Percentiles rank a stretch among this genome's conserved stretches.
Evolutionary conservation across 2,888 invertebrate species (phyloP).

Genomic region (Andrena bucephala): DNA sequence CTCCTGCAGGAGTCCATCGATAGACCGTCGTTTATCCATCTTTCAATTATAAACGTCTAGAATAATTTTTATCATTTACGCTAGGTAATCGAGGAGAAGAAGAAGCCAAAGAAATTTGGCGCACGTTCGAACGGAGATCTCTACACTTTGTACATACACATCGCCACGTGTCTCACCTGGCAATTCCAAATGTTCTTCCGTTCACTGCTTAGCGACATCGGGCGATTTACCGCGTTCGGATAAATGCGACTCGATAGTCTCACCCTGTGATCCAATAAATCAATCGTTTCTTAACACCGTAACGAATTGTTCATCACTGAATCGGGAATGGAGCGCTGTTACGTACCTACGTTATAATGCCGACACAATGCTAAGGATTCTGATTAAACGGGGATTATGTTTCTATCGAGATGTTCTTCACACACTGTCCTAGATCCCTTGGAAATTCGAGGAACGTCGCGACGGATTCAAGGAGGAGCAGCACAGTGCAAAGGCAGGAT

Average conservation of each 20-base stretch:
- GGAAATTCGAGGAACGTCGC: neutral
- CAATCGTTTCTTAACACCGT: conserved; percentile 25
- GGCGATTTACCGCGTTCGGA: conserved; percentile 21
- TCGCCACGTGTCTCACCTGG: conserved; percentile 67
- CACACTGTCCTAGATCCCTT: conserved; percentile 3
- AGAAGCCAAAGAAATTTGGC: neutral
- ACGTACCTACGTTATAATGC: neutral
- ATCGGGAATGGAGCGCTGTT: neutral
- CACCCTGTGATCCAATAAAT: conserved; percentile 37
- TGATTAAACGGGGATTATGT: neutral
- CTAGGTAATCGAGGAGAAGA: neutral
- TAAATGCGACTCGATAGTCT: neutral
- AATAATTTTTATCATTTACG: conserved; percentile 18
- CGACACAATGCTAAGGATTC: neutral
- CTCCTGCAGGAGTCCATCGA: conserved; percentile 90
- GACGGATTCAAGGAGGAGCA: conserved; percentile 26
- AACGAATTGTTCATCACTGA: neutral
- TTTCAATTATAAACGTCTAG: conserved; percentile 37
- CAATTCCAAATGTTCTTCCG: conserved; percentile 34
- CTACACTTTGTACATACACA: conserved; percentile 10
- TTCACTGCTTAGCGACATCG: conserved; percentile 41
- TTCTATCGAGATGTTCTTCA: neutral
- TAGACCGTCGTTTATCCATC: conserved; percentile 80
- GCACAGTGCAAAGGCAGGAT: conserved; percentile 62
- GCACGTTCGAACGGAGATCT: neutral